Evolutionary conservation across 2,888 invertebrate species (phyloP).

Genomic region (Lapara coniferarum): DNA sequence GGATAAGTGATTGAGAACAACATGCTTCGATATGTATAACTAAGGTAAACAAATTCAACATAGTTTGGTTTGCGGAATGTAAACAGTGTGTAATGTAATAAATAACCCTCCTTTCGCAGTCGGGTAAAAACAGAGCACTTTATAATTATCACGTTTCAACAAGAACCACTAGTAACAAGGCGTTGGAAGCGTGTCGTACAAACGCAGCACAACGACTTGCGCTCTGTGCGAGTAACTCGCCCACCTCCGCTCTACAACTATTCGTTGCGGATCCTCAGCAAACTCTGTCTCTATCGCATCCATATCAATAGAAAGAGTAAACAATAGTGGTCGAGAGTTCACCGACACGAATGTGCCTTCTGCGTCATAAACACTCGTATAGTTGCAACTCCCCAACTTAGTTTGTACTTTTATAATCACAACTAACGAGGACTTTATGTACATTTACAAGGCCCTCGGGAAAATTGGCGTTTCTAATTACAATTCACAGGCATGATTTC

Average conservation of each 20-base stretch:
- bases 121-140: constrained; percentile 73
- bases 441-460: constrained; percentile 39
- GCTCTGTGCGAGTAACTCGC: too few relatives aligned
- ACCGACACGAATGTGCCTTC: constrained; percentile 27
- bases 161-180: constrained; percentile 75
- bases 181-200: constrained; percentile 72
- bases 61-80: constrained; percentile 80
- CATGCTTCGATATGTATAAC: constrained; percentile 58
- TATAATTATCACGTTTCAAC: constrained; percentile 56
- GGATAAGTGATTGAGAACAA: constrained; percentile 56
- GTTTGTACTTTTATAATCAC: constrained; percentile 78
- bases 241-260: too few relatives aligned
- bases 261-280: background rate
- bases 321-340: constrained; percentile 10
- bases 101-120: too few relatives aligned
- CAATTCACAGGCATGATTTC: background rate
- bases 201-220: constrained; percentile 48
- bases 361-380: constrained; percentile 12
- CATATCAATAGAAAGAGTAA: background rate
- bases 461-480: constrained; percentile 19
- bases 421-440: constrained; percentile 58
- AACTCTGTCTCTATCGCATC: background rate
- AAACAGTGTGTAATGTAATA: constrained; percentile 79
- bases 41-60: constrained; percentile 80
- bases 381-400: constrained; percentile 55